Evolutionary conservation across 2,797 vertebrate genomes (phyloP).

Genomic region (Acrossocheilus wenchowensis): DNA sequence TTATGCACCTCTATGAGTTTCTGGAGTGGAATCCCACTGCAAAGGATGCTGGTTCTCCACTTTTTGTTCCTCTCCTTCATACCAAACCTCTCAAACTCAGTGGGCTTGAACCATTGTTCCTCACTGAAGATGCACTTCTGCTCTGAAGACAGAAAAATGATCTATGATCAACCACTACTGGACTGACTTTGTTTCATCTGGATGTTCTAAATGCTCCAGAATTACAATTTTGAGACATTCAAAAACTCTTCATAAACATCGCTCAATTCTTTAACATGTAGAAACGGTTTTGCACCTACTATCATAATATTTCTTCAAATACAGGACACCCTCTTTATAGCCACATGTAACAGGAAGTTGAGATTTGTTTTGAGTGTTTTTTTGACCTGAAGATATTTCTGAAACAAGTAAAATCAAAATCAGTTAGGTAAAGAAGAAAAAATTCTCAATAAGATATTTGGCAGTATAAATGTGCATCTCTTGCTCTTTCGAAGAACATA

Average conservation of each 20-base stretch:
- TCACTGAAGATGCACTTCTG: slow-evolving; percentile 25
- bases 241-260: background rate
- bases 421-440: background rate
- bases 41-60: slow-evolving; percentile 10
- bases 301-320: background rate
- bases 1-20: slow-evolving; percentile 10
- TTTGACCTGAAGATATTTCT: background rate
- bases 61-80: slow-evolving; percentile 7
- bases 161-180: background rate
- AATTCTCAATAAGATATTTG: background rate
- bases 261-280: background rate
- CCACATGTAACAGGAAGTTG: slow-evolving; percentile 17
- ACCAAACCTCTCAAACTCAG: slow-evolving; percentile 25
- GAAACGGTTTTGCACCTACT: background rate
- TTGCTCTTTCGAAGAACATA: background rate
- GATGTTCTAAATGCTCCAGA: background rate
- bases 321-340: background rate
- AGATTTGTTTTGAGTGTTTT: background rate
- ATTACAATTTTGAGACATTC: background rate
- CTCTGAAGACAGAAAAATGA: background rate
- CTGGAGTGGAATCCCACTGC: slow-evolving; percentile 15
- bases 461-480: background rate
- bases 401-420: slow-evolving; percentile 1
- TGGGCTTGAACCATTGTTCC: slow-evolving; percentile 16
- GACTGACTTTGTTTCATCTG: background rate